Percentiles rank a stretch among this genome's conserved stretches.
Evolutionary conservation across 2,888 invertebrate genomes (phyloP).

Genomic region (Notodonta dromedarius): DNA sequence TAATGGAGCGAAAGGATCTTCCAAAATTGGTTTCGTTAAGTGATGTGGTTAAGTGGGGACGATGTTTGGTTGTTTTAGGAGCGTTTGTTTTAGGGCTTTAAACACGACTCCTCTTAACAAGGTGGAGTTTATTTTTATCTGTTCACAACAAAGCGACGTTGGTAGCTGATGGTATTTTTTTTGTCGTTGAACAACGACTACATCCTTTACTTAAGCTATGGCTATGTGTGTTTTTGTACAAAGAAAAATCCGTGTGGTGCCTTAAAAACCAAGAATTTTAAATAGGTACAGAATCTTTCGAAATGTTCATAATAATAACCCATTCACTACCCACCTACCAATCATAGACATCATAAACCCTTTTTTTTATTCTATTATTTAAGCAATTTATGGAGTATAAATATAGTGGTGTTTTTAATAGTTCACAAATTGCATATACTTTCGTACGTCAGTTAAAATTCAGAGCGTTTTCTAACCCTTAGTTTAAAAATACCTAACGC

Average conservation of each 20-base stretch:
- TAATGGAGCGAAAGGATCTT: conserved; percentile 47
- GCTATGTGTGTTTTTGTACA: neutral
- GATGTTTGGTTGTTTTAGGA: conserved; percentile 80
- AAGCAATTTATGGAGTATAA: too few relatives aligned
- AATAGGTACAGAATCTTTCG: too few relatives aligned
- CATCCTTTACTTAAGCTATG: conserved; percentile 20
- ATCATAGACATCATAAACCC: too few relatives aligned
- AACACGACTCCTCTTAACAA: conserved; percentile 76
- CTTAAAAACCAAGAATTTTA: neutral
- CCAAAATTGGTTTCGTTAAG: conserved; percentile 67
- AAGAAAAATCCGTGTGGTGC: neutral
- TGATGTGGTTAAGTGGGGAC: conserved; percentile 78
- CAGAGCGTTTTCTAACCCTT: too few relatives aligned
- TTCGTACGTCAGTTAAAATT: too few relatives aligned
- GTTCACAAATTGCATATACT: too few relatives aligned
- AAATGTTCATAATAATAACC: too few relatives aligned
- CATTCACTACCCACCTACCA: too few relatives aligned
- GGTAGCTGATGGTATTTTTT: conserved; percentile 42
- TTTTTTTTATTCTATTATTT: too few relatives aligned
- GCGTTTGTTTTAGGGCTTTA: conserved; percentile 70
- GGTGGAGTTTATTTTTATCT: conserved; percentile 69
- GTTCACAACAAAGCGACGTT: conserved; percentile 46
- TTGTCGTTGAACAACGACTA: conserved; percentile 26
- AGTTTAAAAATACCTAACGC: too few relatives aligned
- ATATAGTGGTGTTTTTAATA: too few relatives aligned